A percentile compares a stretch with the other conserved stretches of the same genome.
Conservation (phyloP, 1,140 invertebrate species). For the Pseudachorutes palmiensis region DNA sequence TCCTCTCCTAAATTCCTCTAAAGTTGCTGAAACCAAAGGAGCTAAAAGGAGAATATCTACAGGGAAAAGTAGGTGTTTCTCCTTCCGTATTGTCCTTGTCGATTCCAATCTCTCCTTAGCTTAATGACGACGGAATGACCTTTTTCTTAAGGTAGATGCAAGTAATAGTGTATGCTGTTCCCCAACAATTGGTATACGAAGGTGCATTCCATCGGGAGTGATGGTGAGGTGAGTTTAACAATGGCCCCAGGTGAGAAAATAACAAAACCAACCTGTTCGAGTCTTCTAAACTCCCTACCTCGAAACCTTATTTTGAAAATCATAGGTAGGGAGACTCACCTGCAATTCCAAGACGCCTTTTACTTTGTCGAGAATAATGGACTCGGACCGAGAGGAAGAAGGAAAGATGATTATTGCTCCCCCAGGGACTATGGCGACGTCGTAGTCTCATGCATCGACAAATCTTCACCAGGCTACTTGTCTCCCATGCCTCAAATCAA, state of each 20-base stretch:
- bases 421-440: too few relatives aligned
- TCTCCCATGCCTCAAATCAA: neutral
- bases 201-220: constrained; percentile 1
- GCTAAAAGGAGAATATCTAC: neutral
- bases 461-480: neutral
- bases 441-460: neutral
- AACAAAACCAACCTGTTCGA: neutral
- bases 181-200: too few relatives aligned
- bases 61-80: neutral
- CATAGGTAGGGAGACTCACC: too few relatives aligned
- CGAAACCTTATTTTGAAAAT: constrained; percentile 7
- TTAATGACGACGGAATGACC: neutral
- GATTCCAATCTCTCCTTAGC: neutral
- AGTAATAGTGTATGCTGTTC: too few relatives aligned
- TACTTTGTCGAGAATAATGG: too few relatives aligned
- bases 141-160: neutral
- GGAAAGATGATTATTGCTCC: too few relatives aligned
- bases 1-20: too few relatives aligned
- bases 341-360: too few relatives aligned
- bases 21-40: constrained; percentile 23
- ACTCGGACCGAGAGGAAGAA: too few relatives aligned
- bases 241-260: neutral
- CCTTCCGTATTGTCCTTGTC: constrained; percentile 11
- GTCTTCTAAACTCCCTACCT: neutral
- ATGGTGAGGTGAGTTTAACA: neutral